Base-by-base conservation (phyloP, 2,888 invertebrate genomes). In the Willowsia nigromaculata region DNA sequence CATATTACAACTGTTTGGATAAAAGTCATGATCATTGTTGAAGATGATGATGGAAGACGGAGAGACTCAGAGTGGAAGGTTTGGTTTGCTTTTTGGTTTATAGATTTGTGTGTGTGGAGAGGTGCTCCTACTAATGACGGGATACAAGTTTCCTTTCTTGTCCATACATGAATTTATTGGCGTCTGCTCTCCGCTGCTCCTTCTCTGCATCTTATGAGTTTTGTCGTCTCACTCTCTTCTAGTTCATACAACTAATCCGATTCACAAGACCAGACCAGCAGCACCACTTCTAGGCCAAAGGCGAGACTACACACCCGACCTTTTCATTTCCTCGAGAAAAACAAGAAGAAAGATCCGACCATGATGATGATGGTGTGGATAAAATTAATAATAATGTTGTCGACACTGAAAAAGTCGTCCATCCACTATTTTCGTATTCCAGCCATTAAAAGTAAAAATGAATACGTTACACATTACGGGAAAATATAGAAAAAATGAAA, bases 291-390 rank as follows among this genome's bases (percentile, higher is more conserved):
- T 22, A 43, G 43, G 68, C 83, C 33, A 33, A 33, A 65, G 83
- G 83, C 71, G n/a, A 53, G 53, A 53, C 78, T 68, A 50, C 50
- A 50, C 50, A 83, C 47, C 68, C 68, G 83, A 83, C 83, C 65
- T 68, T 83, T 76, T 47, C 74, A 27, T 82, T 82, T 68, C 83
- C 83, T 83, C 30, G 13, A 76, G 53, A 50, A 76, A 25, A 47
- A 33, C 6, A 18, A 47, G 43, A 15, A 43, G 43, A 68, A 40
- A 40, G 40, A 68, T 18, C 11, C 13, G 33, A 65, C 13, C 6
- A 33, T 11, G 50, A 30, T 33, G 53, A 53, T 30, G 76, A 50
- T 76, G 30, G 30, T 76, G 71, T 11, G 25, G 65, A 65, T 30
- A 18, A 15, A 25, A 27, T 27, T 71, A 43, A 71, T 71, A 62